Percentiles rank a stretch among this genome's conserved stretches.
Conservation (phyloP, 2,797 vertebrate genomes). For the Takifugu rubripes region DNA sequence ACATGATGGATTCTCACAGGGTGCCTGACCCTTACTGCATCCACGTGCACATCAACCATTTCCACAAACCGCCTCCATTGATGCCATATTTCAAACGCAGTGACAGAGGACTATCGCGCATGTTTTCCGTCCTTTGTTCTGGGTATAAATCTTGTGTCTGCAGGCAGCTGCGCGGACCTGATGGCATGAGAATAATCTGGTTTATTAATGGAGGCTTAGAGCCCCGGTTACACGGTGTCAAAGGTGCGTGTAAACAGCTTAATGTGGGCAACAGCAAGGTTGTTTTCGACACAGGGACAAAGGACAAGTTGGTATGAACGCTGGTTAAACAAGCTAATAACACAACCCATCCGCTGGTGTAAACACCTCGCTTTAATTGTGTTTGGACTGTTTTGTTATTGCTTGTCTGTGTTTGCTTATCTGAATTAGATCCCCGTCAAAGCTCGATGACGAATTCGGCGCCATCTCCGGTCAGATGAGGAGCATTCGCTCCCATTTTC, state of each 20-base stretch:
- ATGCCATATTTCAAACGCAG: background rate
- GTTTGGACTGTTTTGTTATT: background rate
- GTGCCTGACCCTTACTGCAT: constrained; percentile 1
- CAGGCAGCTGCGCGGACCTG: constrained; percentile 19
- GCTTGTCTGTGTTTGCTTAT: constrained; percentile 3
- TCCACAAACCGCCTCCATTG: constrained; percentile 1
- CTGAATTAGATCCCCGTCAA: background rate
- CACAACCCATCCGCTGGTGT: background rate
- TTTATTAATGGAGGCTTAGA: constrained; percentile 49
- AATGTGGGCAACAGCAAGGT: constrained; percentile 31
- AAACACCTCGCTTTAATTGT: constrained; percentile 1
- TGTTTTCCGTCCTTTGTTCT: background rate
- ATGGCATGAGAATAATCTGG: constrained; percentile 30
- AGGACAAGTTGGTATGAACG: constrained; percentile 13
- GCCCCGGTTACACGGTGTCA: constrained; percentile 25
- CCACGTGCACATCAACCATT: background rate
- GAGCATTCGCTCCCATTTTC: no score
- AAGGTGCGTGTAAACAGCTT: constrained; percentile 47
- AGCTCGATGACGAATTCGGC: background rate
- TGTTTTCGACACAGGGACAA: constrained; percentile 15
- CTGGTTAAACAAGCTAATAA: constrained; percentile 12
- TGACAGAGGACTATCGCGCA: background rate
- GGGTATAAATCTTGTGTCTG: constrained; percentile 3
- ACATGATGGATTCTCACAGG: background rate
- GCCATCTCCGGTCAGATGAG: background rate